Percentiles rank a stretch among this genome's conserved stretches.
Conservation (phyloP, 23 tunicate genomes). For the Styela plicata region DNA sequence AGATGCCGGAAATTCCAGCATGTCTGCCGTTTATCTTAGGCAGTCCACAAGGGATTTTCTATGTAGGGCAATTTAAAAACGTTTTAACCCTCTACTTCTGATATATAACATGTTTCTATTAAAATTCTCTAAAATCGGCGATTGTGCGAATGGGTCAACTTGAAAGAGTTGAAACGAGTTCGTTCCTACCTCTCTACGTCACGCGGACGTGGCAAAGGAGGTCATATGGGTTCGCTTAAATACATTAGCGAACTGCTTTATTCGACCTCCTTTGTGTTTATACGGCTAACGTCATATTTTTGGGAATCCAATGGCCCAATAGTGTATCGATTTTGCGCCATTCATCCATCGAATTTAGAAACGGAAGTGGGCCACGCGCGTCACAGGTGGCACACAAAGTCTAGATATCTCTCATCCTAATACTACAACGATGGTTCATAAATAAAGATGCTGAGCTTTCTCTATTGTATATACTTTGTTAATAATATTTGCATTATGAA, state of each 20-base stretch:
- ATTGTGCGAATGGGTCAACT: too few relatives aligned
- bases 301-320: not conserved
- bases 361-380: not conserved
- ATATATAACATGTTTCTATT: too few relatives aligned
- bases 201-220: conserved; percentile 27
- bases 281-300: not conserved
- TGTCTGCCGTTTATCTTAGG: not conserved
- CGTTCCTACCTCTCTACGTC: conserved; percentile 18
- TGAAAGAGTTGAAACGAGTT: conserved; percentile 29
- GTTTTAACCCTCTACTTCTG: not conserved
- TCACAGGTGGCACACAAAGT: not conserved
- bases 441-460: too few relatives aligned
- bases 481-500: too few relatives aligned
- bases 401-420: too few relatives aligned
- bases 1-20: not conserved
- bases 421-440: too few relatives aligned
- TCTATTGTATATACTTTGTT: too few relatives aligned
- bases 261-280: conserved; percentile 11
- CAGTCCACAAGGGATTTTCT: not conserved
- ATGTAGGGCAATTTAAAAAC: not conserved
- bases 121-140: too few relatives aligned
- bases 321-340: not conserved
- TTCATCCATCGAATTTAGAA: not conserved
- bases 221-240: conserved; percentile 35
- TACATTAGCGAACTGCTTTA: conserved; percentile 33